Evolutionary conservation across 1,140 invertebrate species (phyloP).

Genomic region (Xylocopa sonorina): DNA sequence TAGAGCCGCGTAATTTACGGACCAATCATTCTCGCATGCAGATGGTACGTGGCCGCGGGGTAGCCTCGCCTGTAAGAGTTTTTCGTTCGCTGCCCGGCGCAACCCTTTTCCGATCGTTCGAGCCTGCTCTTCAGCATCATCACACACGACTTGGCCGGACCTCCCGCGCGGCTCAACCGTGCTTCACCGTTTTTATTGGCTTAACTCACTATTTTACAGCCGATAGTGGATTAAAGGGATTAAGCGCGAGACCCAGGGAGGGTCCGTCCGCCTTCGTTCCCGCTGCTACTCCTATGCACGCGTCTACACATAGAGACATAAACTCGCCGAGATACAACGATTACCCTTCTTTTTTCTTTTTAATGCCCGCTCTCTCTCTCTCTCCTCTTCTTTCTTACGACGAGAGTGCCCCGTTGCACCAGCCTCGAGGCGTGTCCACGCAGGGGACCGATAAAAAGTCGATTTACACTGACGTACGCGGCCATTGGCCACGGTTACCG

Average conservation of each 20-base stretch:
- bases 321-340: slow-evolving; percentile 61
- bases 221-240: slow-evolving; percentile 70
- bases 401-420: neutral
- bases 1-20: slow-evolving; percentile 78
- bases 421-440: neutral
- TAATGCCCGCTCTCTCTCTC: neutral
- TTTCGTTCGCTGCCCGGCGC: neutral
- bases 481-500: neutral
- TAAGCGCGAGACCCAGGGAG: slow-evolving; percentile 40
- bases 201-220: slow-evolving; percentile 67
- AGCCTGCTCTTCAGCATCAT: slow-evolving; percentile 27
- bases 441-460: slow-evolving; percentile 15
- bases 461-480: slow-evolving; percentile 10
- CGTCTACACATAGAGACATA: slow-evolving; percentile 60
- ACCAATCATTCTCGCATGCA: slow-evolving; percentile 78
- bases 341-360: slow-evolving; percentile 27
- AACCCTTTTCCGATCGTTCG: slow-evolving; percentile 26
- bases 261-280: slow-evolving; percentile 16
- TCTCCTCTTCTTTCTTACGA: neutral
- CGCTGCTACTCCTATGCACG: too few relatives aligned
- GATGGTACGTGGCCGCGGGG: slow-evolving; percentile 69
- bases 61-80: slow-evolving; percentile 7
- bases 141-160: slow-evolving; percentile 44
- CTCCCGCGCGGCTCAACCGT: slow-evolving; percentile 53
- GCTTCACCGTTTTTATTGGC: slow-evolving; percentile 63